Evolutionary conservation across 2,797 vertebrate species (phyloP).

Genomic region (Myioborus miniatus): DNA sequence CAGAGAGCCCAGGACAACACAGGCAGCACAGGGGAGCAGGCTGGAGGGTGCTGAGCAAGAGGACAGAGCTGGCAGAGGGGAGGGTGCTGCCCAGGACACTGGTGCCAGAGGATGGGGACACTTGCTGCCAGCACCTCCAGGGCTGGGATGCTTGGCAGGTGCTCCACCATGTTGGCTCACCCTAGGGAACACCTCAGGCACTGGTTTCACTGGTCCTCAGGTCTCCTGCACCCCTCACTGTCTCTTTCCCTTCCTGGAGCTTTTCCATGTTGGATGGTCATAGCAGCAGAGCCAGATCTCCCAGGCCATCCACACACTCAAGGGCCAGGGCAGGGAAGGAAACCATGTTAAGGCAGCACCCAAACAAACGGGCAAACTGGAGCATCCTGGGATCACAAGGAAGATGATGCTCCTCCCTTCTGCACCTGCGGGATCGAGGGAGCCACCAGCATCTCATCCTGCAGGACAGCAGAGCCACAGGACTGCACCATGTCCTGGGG

Average conservation of each 20-base stretch:
- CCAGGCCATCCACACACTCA: rapidly evolving
- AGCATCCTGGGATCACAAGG: neutral
- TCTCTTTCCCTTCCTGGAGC: neutral
- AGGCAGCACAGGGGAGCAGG: neutral
- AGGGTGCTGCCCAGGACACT: neutral
- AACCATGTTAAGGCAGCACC: neutral
- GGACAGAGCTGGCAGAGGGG: neutral
- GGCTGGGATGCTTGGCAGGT: neutral
- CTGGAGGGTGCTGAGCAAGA: neutral
- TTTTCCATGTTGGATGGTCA: neutral
- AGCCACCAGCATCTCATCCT: neutral
- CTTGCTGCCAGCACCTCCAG: neutral
- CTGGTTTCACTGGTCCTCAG: neutral
- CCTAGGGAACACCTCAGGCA: rapidly evolving
- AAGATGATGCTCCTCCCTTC: neutral
- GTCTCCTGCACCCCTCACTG: neutral
- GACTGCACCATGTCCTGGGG: rapidly evolving
- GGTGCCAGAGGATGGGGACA: neutral
- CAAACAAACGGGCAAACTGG: rapidly evolving
- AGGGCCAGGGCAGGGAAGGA: neutral
- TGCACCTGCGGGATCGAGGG: neutral
- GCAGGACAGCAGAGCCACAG: rapidly evolving
- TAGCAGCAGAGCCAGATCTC: neutral
- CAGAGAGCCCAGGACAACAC: neutral
- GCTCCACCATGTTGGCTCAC: neutral